These are phyloP conservation scores for Danaus chrysippus DNA, from an alignment of 2,888 invertebrate genomes.

Conservation along the genomic window DNA sequence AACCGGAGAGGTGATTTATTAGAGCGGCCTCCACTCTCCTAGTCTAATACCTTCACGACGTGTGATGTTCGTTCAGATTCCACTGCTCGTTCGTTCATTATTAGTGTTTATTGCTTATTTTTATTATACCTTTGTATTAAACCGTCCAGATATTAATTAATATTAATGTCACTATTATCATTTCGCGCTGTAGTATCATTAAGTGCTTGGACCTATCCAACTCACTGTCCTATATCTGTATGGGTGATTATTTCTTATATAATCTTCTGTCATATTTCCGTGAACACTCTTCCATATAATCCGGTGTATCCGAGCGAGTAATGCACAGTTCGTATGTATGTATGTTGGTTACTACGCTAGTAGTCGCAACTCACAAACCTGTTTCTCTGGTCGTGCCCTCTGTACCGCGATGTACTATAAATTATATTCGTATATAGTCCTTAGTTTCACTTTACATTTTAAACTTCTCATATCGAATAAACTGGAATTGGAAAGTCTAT, in stretches of 20 bases:
- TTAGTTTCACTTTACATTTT: conserved; percentile 69
- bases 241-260: conserved; percentile 44
- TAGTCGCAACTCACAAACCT: conserved; percentile 64
- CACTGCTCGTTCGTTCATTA: conserved; percentile 48
- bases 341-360: conserved; percentile 76
- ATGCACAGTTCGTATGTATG: conserved; percentile 66
- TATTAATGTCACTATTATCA: conserved; percentile 18
- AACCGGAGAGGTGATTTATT: conserved; percentile 71
- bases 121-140: conserved; percentile 16
- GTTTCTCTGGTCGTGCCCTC: conserved; percentile 68
- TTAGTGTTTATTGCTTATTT: conserved; percentile 33
- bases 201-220: conserved; percentile 5
- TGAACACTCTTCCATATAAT: conserved; percentile 54
- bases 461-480: conserved; percentile 47
- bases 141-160: background rate
- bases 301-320: conserved; percentile 60
- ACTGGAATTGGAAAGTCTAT: conserved; percentile 35
- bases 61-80: conserved; percentile 58
- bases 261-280: conserved; percentile 67
- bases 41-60: conserved; percentile 71
- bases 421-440: conserved; percentile 51
- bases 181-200: conserved; percentile 17
- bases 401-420: conserved; percentile 59
- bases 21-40: conserved; percentile 51
- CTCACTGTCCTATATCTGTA: conserved; percentile 13